Percentiles rank a stretch among this genome's conserved stretches.
phyloP scores from a whole-genome alignment of 2,797 vertebrate species.

The Neosilurus mollespiculum region DNA sequence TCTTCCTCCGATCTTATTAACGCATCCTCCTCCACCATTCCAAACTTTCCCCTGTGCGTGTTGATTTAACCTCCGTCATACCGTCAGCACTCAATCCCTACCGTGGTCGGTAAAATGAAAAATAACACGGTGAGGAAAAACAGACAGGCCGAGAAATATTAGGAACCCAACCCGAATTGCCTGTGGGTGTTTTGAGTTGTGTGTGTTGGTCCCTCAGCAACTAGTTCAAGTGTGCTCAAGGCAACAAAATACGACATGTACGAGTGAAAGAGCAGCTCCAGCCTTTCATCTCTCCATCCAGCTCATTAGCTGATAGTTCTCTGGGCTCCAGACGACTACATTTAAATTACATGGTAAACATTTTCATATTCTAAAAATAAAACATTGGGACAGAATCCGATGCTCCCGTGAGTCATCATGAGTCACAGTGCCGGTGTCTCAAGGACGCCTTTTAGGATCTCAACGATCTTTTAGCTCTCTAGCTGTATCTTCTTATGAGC shows the following conservation, averaged over 20 bases:
- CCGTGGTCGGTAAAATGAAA: not conserved
- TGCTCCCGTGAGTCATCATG: not conserved
- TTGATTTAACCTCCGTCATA: not conserved
- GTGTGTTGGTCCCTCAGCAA: constrained; percentile 11
- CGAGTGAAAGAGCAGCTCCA: constrained; percentile 10
- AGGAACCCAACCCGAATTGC: constrained; percentile 7
- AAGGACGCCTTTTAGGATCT: too few relatives aligned
- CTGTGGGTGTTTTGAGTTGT: constrained; percentile 26
- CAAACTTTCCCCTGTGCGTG: not conserved
- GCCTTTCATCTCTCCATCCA: constrained; percentile 16
- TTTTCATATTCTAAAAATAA: not conserved
- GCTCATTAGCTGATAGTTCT: constrained; percentile 24
- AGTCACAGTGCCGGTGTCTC: not conserved
- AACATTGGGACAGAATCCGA: not conserved
- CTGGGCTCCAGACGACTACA: constrained; percentile 21
- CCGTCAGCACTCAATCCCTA: not conserved
- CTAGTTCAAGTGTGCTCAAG: constrained; percentile 26
- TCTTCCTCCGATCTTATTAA: too few relatives aligned
- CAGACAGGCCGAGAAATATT: not conserved
- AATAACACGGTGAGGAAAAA: not conserved
- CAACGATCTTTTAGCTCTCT: not conserved
- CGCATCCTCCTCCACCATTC: not conserved
- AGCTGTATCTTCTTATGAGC: not conserved
- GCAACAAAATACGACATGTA: constrained; percentile 18
- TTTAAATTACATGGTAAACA: constrained; percentile 45